Percentiles rank a stretch among this genome's conserved stretches.
phyloP scores from a whole-genome alignment of 2,888 invertebrate species.

The Oxycera nigricornis region DNA sequence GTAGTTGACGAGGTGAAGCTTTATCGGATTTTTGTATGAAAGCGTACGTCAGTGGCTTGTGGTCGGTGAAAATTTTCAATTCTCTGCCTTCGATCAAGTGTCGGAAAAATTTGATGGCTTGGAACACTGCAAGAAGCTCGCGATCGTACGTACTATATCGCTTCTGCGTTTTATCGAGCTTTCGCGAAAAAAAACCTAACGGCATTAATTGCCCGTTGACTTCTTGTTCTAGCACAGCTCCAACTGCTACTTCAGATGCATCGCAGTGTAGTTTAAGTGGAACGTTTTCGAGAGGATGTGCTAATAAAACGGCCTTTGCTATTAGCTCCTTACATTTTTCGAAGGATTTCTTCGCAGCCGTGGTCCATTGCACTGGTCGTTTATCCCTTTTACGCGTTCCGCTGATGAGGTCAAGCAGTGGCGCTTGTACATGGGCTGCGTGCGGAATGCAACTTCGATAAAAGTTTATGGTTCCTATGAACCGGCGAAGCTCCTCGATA shows the following conservation, averaged over 20 bases:
- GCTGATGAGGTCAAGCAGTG: conserved; percentile 29
- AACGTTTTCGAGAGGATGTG: conserved; percentile 22
- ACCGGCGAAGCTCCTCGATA: conserved; percentile 34
- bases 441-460: conserved; percentile 41
- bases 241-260: conserved; percentile 32
- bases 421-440: conserved; percentile 47
- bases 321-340: conserved; percentile 37
- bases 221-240: conserved; percentile 38
- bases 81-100: conserved; percentile 36
- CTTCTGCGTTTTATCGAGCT: not conserved
- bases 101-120: conserved; percentile 39
- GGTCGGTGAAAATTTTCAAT: conserved; percentile 10
- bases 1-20: conserved; percentile 38
- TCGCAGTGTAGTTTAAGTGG: conserved; percentile 36
- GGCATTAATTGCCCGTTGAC: conserved; percentile 10
- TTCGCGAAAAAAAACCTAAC: conserved; percentile 19
- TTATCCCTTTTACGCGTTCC: conserved; percentile 47
- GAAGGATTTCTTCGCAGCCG: conserved; percentile 45
- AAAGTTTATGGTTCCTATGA: conserved; percentile 39
- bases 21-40: conserved; percentile 38
- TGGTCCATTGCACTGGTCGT: conserved; percentile 46
- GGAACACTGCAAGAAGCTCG: conserved; percentile 31
- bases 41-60: not conserved
- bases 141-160: conserved; percentile 1
- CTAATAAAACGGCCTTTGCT: conserved; percentile 23